phyloP scores from a whole-genome alignment of 2,113 vertebrate genomes.

The Falcunculus frontatus region DNA sequence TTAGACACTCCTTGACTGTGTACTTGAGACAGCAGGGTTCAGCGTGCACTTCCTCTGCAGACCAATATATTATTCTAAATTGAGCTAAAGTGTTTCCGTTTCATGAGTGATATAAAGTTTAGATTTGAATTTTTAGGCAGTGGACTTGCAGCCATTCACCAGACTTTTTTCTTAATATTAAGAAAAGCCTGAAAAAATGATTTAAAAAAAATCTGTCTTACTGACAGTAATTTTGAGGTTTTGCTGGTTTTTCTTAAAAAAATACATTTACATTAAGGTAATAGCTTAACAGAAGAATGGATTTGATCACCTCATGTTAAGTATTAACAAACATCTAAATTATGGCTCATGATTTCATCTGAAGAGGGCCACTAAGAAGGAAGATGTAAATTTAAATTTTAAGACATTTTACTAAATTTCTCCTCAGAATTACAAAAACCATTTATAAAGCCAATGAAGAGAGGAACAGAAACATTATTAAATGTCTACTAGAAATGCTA shows the following conservation, averaged over 20 bases:
- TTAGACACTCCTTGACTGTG: slow-evolving; percentile 72
- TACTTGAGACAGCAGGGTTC: slow-evolving; percentile 69
- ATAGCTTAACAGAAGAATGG: background rate
- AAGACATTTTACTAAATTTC: background rate
- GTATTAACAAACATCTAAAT: background rate
- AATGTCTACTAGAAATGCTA: background rate
- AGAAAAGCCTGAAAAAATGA: background rate
- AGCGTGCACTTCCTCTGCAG: slow-evolving; percentile 71
- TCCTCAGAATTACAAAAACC: background rate
- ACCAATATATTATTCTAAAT: slow-evolving; percentile 78
- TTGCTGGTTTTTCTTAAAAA: background rate
- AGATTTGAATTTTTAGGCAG: slow-evolving; percentile 57
- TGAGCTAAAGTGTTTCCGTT: slow-evolving; percentile 76
- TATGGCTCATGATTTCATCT: background rate
- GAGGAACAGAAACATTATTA: background rate
- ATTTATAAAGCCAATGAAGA: background rate
- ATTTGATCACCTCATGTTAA: background rate
- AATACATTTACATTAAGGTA: background rate
- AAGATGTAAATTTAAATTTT: background rate
- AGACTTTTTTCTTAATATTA: background rate
- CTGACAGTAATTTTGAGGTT: background rate
- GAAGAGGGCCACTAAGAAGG: background rate
- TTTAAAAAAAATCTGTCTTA: background rate
- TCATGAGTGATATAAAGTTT: slow-evolving; percentile 60
- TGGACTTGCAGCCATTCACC: background rate